Percentiles rank a stretch among this genome's conserved stretches.
Evolutionary conservation across 2,797 vertebrate genomes (phyloP).

Genomic region (Ataeniobius toweri): DNA sequence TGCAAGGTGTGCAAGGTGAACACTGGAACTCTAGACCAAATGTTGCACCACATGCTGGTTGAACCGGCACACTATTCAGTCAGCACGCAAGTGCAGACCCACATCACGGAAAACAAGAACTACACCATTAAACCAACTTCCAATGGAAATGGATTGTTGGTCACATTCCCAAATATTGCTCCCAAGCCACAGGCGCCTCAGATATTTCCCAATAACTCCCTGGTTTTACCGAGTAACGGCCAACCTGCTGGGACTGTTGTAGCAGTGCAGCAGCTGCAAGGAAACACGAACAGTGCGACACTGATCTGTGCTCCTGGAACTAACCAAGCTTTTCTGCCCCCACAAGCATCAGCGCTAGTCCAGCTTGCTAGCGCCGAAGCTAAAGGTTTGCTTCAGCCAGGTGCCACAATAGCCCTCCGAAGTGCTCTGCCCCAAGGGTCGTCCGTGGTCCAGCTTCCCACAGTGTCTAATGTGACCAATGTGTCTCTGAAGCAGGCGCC

Average conservation of each 20-base stretch:
- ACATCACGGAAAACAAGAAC: constrained; percentile 85
- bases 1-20: constrained; percentile 90
- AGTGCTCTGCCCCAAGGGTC: constrained; percentile 67
- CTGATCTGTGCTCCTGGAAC: constrained; percentile 72
- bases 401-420: constrained; percentile 76
- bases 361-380: constrained; percentile 84
- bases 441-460: constrained; percentile 65
- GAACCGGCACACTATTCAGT: constrained; percentile 89
- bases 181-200: constrained; percentile 68
- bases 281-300: constrained; percentile 66
- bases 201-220: constrained; percentile 58
- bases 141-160: constrained; percentile 73
- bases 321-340: constrained; percentile 78
- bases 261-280: constrained; percentile 67
- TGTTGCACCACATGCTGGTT: constrained; percentile 92
- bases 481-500: constrained; percentile 68
- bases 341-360: constrained; percentile 82
- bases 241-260: constrained; percentile 64
- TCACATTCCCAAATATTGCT: constrained; percentile 68
- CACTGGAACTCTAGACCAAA: constrained; percentile 87
- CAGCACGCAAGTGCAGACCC: constrained; percentile 85
- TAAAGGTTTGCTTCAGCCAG: constrained; percentile 80
- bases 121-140: constrained; percentile 74
- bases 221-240: constrained; percentile 71
- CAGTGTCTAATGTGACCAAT: constrained; percentile 64